These are phyloP conservation scores for Serrognathus titanus DNA, from an alignment of 2,888 invertebrate genomes.

Conservation along the genomic window DNA sequence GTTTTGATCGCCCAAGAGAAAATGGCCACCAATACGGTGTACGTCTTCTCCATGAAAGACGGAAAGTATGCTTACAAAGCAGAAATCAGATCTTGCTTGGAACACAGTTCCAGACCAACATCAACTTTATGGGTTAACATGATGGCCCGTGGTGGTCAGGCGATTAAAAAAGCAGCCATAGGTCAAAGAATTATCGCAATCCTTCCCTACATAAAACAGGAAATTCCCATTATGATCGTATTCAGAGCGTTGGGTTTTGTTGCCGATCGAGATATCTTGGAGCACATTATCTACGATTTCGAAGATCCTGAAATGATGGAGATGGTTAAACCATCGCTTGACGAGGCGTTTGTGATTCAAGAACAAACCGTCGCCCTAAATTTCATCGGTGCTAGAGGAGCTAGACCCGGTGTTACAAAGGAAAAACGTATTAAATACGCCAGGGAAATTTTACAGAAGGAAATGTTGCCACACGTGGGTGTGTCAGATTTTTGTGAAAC, in stretches of 20 bases:
- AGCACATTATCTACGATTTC: constrained; percentile 99
- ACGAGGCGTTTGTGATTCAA: constrained; percentile 99
- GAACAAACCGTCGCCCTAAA: constrained; percentile 98
- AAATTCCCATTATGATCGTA: constrained; percentile 99
- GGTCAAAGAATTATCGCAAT: constrained; percentile 98
- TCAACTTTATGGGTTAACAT: constrained; percentile 99
- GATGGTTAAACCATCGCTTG: constrained; percentile 98
- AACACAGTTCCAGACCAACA: constrained; percentile 92
- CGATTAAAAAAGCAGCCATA: constrained; percentile 97
- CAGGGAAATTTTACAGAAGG: constrained; percentile 97
- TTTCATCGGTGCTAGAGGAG: constrained; percentile 97
- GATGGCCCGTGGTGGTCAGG: constrained; percentile 98
- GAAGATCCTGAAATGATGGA: constrained; percentile 99
- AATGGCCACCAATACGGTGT: constrained; percentile 99
- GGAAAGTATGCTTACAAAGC: constrained; percentile 98
- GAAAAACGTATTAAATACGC: constrained; percentile 99
- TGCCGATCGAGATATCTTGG: constrained; percentile 97
- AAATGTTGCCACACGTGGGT: constrained; percentile 99
- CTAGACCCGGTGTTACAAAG: constrained; percentile 96
- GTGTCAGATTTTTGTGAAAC: constrained; percentile 99
- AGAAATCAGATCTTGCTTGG: constrained; percentile 93
- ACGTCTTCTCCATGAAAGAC: constrained; percentile 99
- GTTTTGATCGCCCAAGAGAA: constrained; percentile 98
- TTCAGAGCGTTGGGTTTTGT: constrained; percentile 96
- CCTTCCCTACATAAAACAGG: constrained; percentile 97